Base-by-base conservation (phyloP, 2,888 invertebrate species). In the Eupithecia vulgata region DNA sequence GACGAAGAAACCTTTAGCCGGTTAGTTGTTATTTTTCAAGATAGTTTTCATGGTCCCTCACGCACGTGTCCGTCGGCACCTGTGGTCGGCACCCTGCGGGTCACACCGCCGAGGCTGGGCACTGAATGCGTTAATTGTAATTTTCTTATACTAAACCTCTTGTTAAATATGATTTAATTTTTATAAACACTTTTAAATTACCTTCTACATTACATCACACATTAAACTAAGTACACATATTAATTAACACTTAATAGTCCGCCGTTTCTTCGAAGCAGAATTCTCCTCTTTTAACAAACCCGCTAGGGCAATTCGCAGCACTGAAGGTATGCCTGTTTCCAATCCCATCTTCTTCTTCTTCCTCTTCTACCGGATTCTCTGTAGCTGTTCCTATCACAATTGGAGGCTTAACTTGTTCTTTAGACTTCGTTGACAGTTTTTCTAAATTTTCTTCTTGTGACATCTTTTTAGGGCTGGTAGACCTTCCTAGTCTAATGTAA, bases 221-320 rank as follows among this genome's bases (percentile, higher is more conserved):
- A 8, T 34, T 34, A 17, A 61, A 61, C 48, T 48, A 52, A 52
- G 10, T 10, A 15, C 15, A 15, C 15, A n/a, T 21, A 21, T 57
- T 10, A 52, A 52, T 21, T 10, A 21, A 1, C 5, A 34, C 30
- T 34, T 34, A 61, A 57, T 57, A 57, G 57, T 61, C 61, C 17
- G 61, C 34, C 6, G 17, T 34, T 61, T 80, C 76, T 1, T 85
- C 83, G 17, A 87, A 81, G 76, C 88, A 88, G 67, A 82, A 82
- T 0, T 68, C 74, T 15, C 83, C 83, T 35, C 70, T 70, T 59
- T 34, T 76, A 0, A 76, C 77, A 61, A 78, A 84, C 1, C 87
- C 88, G 5, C 8, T 13, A 30, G 87, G 79, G 30, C 88, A 88
- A 0, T 5, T 17, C 5, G 80, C 82, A 1, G 73, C 78, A 1